Evolutionary conservation across 2,113 vertebrate genomes (phyloP), one percentile per base, ranked within the genome.

Genomic region (Crocuta crocuta): DNA sequence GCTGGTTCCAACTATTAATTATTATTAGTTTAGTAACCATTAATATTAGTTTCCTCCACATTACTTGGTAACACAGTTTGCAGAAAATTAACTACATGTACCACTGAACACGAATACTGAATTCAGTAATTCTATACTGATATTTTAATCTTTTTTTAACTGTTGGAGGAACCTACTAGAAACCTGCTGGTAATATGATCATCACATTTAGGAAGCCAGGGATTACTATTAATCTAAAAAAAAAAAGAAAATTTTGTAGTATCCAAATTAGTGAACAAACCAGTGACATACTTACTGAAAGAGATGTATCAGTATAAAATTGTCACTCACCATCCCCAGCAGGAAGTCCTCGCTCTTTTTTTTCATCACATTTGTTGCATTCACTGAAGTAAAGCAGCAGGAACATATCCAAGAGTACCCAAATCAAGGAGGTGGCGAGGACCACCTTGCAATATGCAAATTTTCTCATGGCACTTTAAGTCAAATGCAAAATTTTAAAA

Each of bases 401-500:
- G 98, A 99, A 99, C 99, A 99, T 99, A 98, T 99, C 99, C 99
- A 99, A 98, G 98, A 99, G 99, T 98, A 99, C 99, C 99, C 99
- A 99, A 98, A 99, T 99, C 99, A 99, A 99, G 97, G 99, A 99
- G 98, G 99, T 99, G 99, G 99, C 99, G 98, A 99, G 98, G 94
- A 99, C 99, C 99, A 99, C 99, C 99, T 99, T 99, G 98, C 99
- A 99, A 99, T 99, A 99, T 96, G 99, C 99, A 98, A 99, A 99
- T 99, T 99, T 99, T 99, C 99, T 99, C 99, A 99, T 99, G 99
- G 99, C 99, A 99, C 99, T 99, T 99, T 98, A 98, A 98, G 97
- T 99, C 98, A 98, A 99, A 98, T 98, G 98, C 97, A 99, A 98
- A 98, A 96, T 91, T 98, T 97, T 89, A 97, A 99, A 98, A 98